These are phyloP conservation scores for Cladorhizidae sp. DNA, from an alignment of 37 sponge, comb jelly and placozoan species.

Conservation along the genomic window DNA sequence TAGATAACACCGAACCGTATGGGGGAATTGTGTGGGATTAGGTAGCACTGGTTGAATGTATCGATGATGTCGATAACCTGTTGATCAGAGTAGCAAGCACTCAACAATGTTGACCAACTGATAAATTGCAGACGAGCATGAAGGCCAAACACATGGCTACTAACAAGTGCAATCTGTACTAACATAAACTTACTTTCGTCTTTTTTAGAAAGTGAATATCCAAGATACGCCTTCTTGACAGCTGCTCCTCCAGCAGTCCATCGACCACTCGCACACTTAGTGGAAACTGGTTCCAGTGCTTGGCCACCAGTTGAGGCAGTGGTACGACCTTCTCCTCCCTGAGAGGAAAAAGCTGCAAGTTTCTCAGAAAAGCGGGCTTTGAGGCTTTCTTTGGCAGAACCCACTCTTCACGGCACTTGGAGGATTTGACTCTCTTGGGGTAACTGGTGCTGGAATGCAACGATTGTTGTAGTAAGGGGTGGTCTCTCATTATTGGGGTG, in stretches of 20 bases:
- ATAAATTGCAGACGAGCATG: too few species aligned
- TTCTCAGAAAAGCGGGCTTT: too few species aligned
- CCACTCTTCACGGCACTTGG: slow-evolving; percentile 6
- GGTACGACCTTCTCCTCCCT: too few species aligned
- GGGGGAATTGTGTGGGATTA: background rate
- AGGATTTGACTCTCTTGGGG: background rate
- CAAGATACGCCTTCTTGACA: background rate
- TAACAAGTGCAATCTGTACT: too few species aligned
- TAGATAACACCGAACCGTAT: background rate
- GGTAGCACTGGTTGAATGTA: background rate
- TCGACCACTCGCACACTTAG: background rate
- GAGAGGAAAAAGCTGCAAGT: too few species aligned
- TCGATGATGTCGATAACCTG: background rate
- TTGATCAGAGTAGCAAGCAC: too few species aligned
- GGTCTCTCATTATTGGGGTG: too few species aligned
- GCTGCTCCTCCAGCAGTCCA: background rate
- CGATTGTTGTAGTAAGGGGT: too few species aligned
- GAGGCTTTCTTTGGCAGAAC: background rate
- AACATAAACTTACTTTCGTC: background rate
- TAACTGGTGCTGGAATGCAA: too few species aligned
- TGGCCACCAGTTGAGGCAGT: background rate
- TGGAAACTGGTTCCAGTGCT: background rate
- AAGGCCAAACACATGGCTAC: too few species aligned
- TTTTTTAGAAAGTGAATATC: background rate
- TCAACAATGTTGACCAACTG: too few species aligned